Evolutionary conservation across 2,113 vertebrate genomes (phyloP).

Genomic region (Phocoena phocoena): DNA sequence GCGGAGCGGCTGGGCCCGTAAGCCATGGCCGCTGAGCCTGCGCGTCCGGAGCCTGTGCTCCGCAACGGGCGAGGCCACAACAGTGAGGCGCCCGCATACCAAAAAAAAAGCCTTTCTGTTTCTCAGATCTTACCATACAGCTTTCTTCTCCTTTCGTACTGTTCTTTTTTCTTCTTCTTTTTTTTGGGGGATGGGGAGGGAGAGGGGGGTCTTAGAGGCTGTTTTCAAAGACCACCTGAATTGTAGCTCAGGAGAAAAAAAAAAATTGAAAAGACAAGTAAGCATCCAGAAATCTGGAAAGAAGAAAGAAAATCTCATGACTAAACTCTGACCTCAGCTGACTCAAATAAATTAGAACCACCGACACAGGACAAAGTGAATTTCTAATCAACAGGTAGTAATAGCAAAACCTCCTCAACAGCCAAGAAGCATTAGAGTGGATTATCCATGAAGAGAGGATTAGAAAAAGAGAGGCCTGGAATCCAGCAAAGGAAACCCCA

Average conservation of each 20-base stretch:
- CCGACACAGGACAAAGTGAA: conserved; percentile 86
- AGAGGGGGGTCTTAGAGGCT: not conserved
- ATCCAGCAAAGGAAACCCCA: conserved; percentile 83
- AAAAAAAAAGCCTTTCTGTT: not conserved
- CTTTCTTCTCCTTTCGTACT: not conserved
- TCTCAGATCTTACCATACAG: not conserved
- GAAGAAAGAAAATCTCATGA: conserved; percentile 48
- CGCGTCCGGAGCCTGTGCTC: no score
- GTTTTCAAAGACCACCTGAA: conserved; percentile 56
- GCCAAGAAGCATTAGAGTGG: conserved; percentile 83
- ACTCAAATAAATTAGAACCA: conserved; percentile 84
- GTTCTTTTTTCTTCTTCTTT: fast-evolving
- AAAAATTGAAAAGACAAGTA: not conserved
- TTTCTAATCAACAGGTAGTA: conserved; percentile 88
- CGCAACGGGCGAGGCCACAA: no score
- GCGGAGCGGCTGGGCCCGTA: no score
- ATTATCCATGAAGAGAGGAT: conserved; percentile 85
- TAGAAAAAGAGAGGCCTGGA: conserved; percentile 82
- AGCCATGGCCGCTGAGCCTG: no score
- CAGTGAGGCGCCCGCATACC: no score
- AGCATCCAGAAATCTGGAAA: conserved; percentile 49
- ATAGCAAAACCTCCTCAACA: conserved; percentile 80
- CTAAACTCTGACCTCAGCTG: conserved; percentile 73
- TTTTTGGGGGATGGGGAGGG: not conserved
- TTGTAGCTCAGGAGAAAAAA: not conserved